Evolutionary conservation across 2,113 vertebrate species (phyloP).

Genomic region (Solea solea): DNA sequence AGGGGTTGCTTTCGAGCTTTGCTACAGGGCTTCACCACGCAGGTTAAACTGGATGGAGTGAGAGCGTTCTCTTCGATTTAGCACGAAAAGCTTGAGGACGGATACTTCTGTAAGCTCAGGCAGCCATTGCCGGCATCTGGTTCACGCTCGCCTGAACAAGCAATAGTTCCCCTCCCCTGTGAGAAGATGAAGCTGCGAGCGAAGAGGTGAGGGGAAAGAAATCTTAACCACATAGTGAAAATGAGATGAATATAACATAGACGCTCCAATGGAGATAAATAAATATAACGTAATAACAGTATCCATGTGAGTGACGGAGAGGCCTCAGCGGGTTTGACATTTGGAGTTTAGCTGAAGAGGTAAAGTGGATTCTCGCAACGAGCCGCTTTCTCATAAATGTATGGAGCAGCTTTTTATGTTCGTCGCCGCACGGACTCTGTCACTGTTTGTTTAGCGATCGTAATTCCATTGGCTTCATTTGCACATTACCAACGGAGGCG

Average conservation of each 20-base stretch:
- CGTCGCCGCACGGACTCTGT: slow-evolving; percentile 1
- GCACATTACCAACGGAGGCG: neutral
- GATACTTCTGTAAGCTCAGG: slow-evolving; percentile 55
- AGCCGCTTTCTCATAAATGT: slow-evolving; percentile 55
- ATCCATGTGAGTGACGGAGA: slow-evolving; percentile 45
- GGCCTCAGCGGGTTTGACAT: slow-evolving; percentile 45
- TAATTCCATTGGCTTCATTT: neutral
- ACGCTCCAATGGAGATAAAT: slow-evolving; percentile 28
- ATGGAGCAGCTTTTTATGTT: slow-evolving; percentile 50
- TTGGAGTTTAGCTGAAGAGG: slow-evolving; percentile 41
- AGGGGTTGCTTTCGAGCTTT: slow-evolving; percentile 27
- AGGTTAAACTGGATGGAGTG: slow-evolving; percentile 63
- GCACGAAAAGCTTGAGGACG: slow-evolving; percentile 43
- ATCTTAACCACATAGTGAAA: slow-evolving; percentile 32
- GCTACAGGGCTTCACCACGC: slow-evolving; percentile 35
- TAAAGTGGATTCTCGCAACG: slow-evolving; percentile 56
- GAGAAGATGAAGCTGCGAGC: slow-evolving; percentile 48
- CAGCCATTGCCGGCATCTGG: slow-evolving; percentile 58
- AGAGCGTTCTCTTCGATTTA: slow-evolving; percentile 65
- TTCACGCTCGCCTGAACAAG: slow-evolving; percentile 73
- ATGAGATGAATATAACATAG: slow-evolving; percentile 56
- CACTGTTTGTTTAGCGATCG: slow-evolving; percentile 5
- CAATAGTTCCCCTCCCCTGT: slow-evolving; percentile 55
- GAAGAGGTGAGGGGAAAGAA: slow-evolving; percentile 6
- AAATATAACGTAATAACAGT: slow-evolving; percentile 61